These are phyloP conservation scores for Aselliscus stoliczkanus DNA, from an alignment of 2,797 vertebrate genomes.

Conservation along the genomic window DNA sequence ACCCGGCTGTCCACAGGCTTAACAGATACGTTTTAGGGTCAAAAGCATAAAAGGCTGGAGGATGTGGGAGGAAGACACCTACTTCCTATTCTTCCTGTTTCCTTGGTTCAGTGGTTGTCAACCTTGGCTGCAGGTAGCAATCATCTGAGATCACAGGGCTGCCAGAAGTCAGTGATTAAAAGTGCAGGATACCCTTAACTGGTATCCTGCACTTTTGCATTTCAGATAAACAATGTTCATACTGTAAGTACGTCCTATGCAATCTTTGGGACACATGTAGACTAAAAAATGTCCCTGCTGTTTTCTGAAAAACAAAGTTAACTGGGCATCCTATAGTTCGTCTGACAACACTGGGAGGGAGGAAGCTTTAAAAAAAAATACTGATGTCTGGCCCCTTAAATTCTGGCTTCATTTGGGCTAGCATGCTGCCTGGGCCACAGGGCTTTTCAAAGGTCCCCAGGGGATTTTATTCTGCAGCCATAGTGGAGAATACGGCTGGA, in stretches of 20 bases:
- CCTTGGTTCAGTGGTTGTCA: background rate
- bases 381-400: background rate
- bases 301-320: background rate
- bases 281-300: background rate
- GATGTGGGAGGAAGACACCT: background rate
- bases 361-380: background rate
- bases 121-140: background rate
- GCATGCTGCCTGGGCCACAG: background rate
- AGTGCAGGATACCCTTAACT: background rate
- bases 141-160: background rate
- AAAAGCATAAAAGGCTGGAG: background rate
- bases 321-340: background rate
- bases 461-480: too few species aligned
- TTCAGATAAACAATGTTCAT: background rate
- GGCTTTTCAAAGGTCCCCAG: background rate
- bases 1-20: background rate
- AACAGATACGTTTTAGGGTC: too few species aligned
- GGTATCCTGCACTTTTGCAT: too few species aligned
- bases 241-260: background rate
- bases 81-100: background rate
- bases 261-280: background rate
- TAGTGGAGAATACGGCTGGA: rapidly evolving
- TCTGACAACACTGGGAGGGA: background rate
- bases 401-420: background rate
- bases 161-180: background rate